Conservation (phyloP, 1,140 invertebrate genomes). For the Bombus consobrinus region DNA sequence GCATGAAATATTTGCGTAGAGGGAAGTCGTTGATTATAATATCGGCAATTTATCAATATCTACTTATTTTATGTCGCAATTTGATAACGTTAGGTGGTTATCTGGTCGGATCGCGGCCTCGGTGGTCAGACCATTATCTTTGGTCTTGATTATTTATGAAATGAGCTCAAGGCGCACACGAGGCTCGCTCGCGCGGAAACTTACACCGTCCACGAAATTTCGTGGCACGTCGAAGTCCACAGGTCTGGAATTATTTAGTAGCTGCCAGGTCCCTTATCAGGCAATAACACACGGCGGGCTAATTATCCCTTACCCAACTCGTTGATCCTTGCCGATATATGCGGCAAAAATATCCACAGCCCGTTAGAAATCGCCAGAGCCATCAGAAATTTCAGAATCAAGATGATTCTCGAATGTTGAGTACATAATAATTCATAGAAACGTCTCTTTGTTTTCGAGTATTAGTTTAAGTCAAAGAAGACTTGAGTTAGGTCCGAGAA, state of each 20-base stretch:
- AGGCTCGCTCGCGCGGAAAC: constrained; percentile 20
- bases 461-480: too few species aligned
- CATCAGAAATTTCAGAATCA: neutral
- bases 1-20: neutral
- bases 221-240: constrained; percentile 23
- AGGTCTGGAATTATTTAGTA: constrained; percentile 43
- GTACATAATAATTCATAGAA: neutral
- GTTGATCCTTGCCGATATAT: constrained; percentile 50
- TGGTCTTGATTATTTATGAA: constrained; percentile 53
- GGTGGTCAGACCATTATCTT: constrained; percentile 37
- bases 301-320: constrained; percentile 19
- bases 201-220: constrained; percentile 52
- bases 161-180: constrained; percentile 19
- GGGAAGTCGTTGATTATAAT: neutral
- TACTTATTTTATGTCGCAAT: neutral
- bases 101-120: constrained; percentile 12
- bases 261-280: neutral
- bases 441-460: neutral
- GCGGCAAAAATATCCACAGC: neutral
- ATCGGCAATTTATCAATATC: neutral
- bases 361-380: too few species aligned
- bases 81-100: neutral
- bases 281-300: neutral
- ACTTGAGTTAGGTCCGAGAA: neutral
- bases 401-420: neutral